These are phyloP conservation scores for Fregetta grallaria DNA, from an alignment of 2,113 vertebrate species.

Conservation along the genomic window DNA sequence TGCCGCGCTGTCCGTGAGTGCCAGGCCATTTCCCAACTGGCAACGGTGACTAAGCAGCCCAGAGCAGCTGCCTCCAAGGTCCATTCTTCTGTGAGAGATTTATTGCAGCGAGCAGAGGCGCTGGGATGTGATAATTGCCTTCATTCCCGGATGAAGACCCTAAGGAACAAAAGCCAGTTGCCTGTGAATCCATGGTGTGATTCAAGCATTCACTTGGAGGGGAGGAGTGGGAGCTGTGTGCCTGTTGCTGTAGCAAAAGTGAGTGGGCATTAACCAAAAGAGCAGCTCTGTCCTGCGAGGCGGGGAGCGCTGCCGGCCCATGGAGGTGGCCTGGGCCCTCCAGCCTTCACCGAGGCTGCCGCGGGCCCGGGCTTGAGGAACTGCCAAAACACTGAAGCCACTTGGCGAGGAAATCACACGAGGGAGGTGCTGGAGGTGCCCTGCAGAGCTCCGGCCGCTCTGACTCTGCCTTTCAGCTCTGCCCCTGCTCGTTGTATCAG, in stretches of 20 bases:
- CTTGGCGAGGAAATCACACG: rapidly evolving
- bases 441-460: not conserved
- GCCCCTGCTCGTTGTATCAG: not conserved
- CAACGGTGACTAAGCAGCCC: slow-evolving; percentile 17
- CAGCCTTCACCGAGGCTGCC: not conserved
- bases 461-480: not conserved
- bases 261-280: not conserved
- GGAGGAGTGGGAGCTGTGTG: slow-evolving; percentile 6
- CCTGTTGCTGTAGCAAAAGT: slow-evolving; percentile 31
- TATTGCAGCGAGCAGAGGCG: slow-evolving; percentile 26
- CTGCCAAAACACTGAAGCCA: rapidly evolving
- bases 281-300: not conserved
- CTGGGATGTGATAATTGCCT: slow-evolving; percentile 34
- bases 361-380: rapidly evolving
- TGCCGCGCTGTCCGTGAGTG: rapidly evolving
- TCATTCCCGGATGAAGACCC: slow-evolving; percentile 19
- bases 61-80: slow-evolving; percentile 16
- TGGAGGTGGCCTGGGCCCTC: not conserved
- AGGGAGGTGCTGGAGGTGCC: not conserved
- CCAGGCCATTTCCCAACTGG: not conserved
- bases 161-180: slow-evolving; percentile 62
- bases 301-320: not conserved
- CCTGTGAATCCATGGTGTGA: slow-evolving; percentile 28
- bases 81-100: slow-evolving; percentile 59
- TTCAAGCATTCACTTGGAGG: slow-evolving; percentile 14